Evolutionary conservation across 2,888 invertebrate species (phyloP), one percentile per base, ranked within the genome.

Genomic region (Andrena bicolor): DNA sequence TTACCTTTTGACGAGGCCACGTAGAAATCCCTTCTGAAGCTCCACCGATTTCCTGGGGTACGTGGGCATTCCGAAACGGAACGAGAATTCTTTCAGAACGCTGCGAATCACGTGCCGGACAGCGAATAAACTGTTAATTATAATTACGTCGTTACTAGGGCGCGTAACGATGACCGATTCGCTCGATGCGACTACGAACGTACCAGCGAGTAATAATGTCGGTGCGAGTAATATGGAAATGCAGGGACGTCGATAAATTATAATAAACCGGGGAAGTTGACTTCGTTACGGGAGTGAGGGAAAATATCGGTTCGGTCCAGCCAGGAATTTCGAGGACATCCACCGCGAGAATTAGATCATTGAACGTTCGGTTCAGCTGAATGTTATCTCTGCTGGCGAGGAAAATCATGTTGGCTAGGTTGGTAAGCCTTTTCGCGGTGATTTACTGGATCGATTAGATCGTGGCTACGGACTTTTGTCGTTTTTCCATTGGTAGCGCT

Each of bases 81-180:
- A 41, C 13, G 75, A n/a, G 49, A 60, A 32, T 81, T 78, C 77
- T 86, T 88, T 76, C 75, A 80, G 49, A 73, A n/a, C 72, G 70
- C 30, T n/a, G 60, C 41, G 32, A 70, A 58, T 66, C 68, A 69
- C 48, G 60, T 60, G 41, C 77, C 74, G 74, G 78, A 69, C 65
- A 77, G 77, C 68, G 83, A 78, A 89, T 88, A 88, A 91, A 90
- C 90, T 89, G 90, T 90, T 90, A 90, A 90, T 92, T 90, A 89
- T 88, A 90, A 91, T 91, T 89, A 89, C 83, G 83, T 70, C 71
- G 63, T 83, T 82, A 83, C 86, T 87, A 85, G 84, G 81, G 75
- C 68, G 86, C 88, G 86, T 89, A 89, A 90, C 88, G 85, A 90
- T 88, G 89, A 91, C 86, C 88, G 90, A 91, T 91, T 91, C 87